phyloP scores from a whole-genome alignment of 2,888 invertebrate species.

The Morpho deidamia region DNA sequence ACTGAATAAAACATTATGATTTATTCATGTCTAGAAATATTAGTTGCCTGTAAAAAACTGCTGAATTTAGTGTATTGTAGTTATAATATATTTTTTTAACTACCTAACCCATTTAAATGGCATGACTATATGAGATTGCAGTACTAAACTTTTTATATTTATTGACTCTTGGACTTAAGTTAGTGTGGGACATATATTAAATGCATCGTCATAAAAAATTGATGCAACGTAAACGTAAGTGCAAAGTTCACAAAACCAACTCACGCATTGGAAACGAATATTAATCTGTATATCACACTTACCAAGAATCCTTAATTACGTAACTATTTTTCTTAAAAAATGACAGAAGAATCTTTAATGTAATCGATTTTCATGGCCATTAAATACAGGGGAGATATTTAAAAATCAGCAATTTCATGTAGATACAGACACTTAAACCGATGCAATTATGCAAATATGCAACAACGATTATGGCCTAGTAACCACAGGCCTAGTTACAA shows the following conservation, averaged over 20 bases:
- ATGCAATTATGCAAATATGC: slow-evolving; percentile 72
- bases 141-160: too few relatives aligned
- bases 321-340: slow-evolving; percentile 12
- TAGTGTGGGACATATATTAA: too few relatives aligned
- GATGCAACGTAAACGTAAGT: too few relatives aligned
- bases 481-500: slow-evolving; percentile 59
- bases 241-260: too few relatives aligned
- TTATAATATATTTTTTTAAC: too few relatives aligned
- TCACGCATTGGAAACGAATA: too few relatives aligned
- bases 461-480: slow-evolving; percentile 66
- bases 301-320: slow-evolving; percentile 2
- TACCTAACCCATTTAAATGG: too few relatives aligned
- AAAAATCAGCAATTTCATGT: slow-evolving; percentile 73
- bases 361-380: slow-evolving; percentile 44
- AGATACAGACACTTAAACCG: slow-evolving; percentile 68
- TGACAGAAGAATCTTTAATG: slow-evolving; percentile 12
- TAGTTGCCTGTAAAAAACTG: not conserved
- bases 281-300: not conserved
- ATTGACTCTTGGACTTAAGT: too few relatives aligned
- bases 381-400: slow-evolving; percentile 59
- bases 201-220: too few relatives aligned
- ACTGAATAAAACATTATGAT: not conserved
- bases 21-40: not conserved
- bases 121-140: too few relatives aligned
- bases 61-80: too few relatives aligned